phyloP scores from a whole-genome alignment of 2,113 vertebrate genomes.

The Osmerus mordax region DNA sequence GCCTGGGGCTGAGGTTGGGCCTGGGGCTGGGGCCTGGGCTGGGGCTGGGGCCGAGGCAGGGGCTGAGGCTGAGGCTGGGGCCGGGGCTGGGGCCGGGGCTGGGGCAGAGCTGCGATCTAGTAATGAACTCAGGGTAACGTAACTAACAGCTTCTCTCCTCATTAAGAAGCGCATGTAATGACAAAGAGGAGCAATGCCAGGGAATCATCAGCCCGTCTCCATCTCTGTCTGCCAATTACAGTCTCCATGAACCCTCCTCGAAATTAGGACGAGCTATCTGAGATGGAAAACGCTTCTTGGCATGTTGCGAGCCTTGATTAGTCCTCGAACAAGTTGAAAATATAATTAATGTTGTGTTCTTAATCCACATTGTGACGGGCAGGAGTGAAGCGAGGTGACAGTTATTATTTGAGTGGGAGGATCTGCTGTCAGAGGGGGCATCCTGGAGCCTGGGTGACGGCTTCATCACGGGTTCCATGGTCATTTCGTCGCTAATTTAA shows the following conservation, averaged over 20 bases:
- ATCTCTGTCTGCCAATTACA: slow-evolving; percentile 71
- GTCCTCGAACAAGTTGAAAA: slow-evolving; percentile 70
- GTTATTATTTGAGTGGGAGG: slow-evolving; percentile 37
- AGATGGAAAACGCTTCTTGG: slow-evolving; percentile 76
- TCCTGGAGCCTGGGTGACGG: too few species aligned
- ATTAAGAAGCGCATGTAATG: slow-evolving; percentile 54
- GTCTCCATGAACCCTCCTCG: slow-evolving; percentile 75
- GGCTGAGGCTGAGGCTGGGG: too few species aligned
- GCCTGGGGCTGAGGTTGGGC: too few species aligned
- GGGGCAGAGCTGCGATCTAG: neutral
- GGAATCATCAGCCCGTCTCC: slow-evolving; percentile 52
- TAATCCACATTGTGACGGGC: slow-evolving; percentile 49
- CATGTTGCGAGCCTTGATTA: slow-evolving; percentile 77
- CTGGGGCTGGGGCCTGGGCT: too few species aligned
- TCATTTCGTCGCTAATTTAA: too few species aligned
- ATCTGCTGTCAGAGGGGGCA: too few species aligned
- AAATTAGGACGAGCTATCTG: slow-evolving; percentile 70
- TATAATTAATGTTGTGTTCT: slow-evolving; percentile 70
- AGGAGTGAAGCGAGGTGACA: slow-evolving; percentile 54
- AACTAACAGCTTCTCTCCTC: slow-evolving; percentile 36
- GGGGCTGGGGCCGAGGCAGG: too few species aligned
- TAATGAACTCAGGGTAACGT: too few species aligned
- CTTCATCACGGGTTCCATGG: too few species aligned
- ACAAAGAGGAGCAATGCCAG: slow-evolving; percentile 51
- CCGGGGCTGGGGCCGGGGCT: too few species aligned